phyloP scores from a whole-genome alignment of 2,888 invertebrate species.

The Rhogogaster chlorosoma region DNA sequence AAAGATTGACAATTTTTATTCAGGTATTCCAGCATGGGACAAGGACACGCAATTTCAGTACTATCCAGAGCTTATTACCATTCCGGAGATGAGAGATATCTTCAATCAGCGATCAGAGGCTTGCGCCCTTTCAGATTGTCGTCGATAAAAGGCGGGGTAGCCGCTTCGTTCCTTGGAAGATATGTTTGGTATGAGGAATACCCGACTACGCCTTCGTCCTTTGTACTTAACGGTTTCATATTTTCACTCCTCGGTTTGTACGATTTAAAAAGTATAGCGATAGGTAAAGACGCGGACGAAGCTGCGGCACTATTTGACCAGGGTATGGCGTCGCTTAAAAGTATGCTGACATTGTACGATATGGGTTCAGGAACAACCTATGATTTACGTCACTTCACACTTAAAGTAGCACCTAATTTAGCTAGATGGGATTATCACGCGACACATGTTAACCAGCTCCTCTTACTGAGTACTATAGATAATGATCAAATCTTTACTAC shows the following conservation, averaged over 20 bases:
- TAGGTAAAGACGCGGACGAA: slow-evolving; percentile 84
- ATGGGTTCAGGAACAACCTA: slow-evolving; percentile 98
- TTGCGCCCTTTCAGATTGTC: slow-evolving; percentile 88
- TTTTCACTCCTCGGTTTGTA: slow-evolving; percentile 97
- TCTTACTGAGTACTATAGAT: slow-evolving; percentile 92
- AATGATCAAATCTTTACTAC: slow-evolving; percentile 89
- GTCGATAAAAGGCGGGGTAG: slow-evolving; percentile 89
- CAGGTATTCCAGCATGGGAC: slow-evolving; percentile 98
- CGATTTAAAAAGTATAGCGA: slow-evolving; percentile 92
- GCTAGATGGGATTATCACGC: slow-evolving; percentile 99
- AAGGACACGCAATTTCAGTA: slow-evolving; percentile 98
- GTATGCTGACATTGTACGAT: slow-evolving; percentile 94
- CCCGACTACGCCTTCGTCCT: slow-evolving; percentile 96
- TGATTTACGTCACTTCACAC: slow-evolving; percentile 95
- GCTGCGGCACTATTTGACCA: slow-evolving; percentile 89
- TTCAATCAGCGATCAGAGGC: slow-evolving; percentile 90
- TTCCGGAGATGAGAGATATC: slow-evolving; percentile 88
- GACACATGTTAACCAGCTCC: slow-evolving; percentile 97
- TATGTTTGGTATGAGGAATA: slow-evolving; percentile 99
- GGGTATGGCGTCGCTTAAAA: slow-evolving; percentile 92
- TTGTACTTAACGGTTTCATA: slow-evolving; percentile 99
- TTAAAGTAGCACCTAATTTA: slow-evolving; percentile 94
- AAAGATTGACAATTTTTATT: slow-evolving; percentile 16
- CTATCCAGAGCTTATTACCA: slow-evolving; percentile 93
- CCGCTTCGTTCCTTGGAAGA: slow-evolving; percentile 91